These are phyloP conservation scores for Ecdyonurus torrentis DNA, from an alignment of 2,888 invertebrate genomes.

Conservation along the genomic window DNA sequence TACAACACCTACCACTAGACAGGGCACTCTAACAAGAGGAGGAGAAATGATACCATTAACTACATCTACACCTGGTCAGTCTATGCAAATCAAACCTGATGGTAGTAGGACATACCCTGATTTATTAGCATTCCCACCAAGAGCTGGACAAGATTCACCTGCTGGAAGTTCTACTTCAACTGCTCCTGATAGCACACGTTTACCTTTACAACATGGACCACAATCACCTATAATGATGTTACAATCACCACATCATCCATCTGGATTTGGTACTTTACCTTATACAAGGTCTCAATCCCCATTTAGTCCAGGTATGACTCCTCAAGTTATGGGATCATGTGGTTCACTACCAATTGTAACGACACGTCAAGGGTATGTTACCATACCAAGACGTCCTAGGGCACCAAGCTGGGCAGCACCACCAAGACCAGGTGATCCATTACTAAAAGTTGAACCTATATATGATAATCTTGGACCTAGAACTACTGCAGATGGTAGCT, in stretches of 20 bases:
- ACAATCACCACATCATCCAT: constrained; percentile 21
- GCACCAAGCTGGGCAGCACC: constrained; percentile 64
- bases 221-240: constrained; percentile 11
- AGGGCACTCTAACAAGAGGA: neutral
- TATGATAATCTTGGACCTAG: constrained; percentile 21
- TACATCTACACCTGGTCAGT: neutral
- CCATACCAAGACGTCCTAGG: constrained; percentile 67
- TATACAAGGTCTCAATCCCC: constrained; percentile 57
- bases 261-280: constrained; percentile 60
- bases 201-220: constrained; percentile 19
- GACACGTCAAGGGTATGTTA: constrained; percentile 67
- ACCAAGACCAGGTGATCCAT: constrained; percentile 36
- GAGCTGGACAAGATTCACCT: constrained; percentile 53
- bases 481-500: constrained; percentile 21
- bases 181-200: constrained; percentile 50
- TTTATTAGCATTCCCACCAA: constrained; percentile 57
- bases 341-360: constrained; percentile 41
- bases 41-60: neutral
- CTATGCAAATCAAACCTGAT: neutral
- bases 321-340: constrained; percentile 25
- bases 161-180: constrained; percentile 71
- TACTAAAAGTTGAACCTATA: constrained; percentile 16
- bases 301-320: constrained; percentile 40
- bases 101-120: constrained; percentile 36
- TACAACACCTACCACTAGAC: neutral